Percentiles rank a stretch among this genome's conserved stretches.
Evolutionary conservation across 1,140 invertebrate species (phyloP).

Genomic region (Philopotamus ludificatus): DNA sequence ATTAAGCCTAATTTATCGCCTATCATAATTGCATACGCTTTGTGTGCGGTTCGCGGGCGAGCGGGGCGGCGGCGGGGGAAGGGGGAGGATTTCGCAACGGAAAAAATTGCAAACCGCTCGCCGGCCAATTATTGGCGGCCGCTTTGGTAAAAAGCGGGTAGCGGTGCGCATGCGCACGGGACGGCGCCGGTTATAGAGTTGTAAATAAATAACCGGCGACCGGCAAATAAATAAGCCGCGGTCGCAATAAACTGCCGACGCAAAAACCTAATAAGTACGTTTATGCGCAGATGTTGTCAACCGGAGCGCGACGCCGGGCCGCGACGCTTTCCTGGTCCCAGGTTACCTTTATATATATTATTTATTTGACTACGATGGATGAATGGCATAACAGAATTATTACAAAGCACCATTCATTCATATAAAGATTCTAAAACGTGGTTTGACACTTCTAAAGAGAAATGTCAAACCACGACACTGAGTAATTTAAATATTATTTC

Average conservation of each 20-base stretch:
- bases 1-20: slow-evolving; percentile 12
- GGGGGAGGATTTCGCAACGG: not conserved
- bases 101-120: not conserved
- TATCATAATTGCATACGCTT: slow-evolving; percentile 10
- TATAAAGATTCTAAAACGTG: too few species aligned
- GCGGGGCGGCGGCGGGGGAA: not conserved
- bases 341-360: not conserved
- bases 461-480: too few species aligned
- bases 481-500: too few species aligned
- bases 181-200: slow-evolving; percentile 34
- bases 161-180: slow-evolving; percentile 20
- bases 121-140: slow-evolving; percentile 16
- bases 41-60: slow-evolving; percentile 1
- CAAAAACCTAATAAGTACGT: slow-evolving; percentile 14
- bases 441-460: too few species aligned
- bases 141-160: slow-evolving; percentile 21
- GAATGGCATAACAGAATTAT: not conserved
- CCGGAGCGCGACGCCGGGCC: not conserved
- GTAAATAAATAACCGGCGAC: slow-evolving; percentile 38
- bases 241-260: slow-evolving; percentile 34
- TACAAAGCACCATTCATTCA: too few species aligned
- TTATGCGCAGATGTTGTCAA: slow-evolving; percentile 1
- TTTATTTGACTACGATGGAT: not conserved
- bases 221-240: slow-evolving; percentile 35
- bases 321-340: not conserved